Percentiles rank a stretch among this genome's conserved stretches.
Evolutionary conservation across 2,113 vertebrate genomes (phyloP).

Genomic region (Macrotus californicus): DNA sequence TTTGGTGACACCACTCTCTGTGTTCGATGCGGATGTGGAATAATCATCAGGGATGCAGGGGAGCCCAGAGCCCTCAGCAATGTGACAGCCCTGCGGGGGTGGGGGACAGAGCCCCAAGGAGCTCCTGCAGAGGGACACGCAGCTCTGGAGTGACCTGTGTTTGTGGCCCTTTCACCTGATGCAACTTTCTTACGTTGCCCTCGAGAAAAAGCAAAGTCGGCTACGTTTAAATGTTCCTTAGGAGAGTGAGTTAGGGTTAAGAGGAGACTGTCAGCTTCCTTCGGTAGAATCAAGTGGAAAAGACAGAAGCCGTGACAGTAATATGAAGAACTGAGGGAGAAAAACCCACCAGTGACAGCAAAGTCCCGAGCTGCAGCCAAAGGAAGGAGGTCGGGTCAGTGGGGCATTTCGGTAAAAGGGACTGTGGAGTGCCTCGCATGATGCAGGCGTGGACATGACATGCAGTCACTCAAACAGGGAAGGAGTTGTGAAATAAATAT

Average conservation of each 20-base stretch:
- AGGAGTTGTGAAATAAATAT: neutral
- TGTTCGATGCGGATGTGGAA: rapidly evolving
- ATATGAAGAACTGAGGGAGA: neutral
- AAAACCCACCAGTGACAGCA: neutral
- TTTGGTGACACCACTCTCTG: neutral
- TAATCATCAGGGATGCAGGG: rapidly evolving
- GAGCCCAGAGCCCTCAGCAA: neutral
- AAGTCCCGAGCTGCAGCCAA: neutral
- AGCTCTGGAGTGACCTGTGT: neutral
- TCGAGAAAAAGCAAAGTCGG: neutral
- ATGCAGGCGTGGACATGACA: rapidly evolving
- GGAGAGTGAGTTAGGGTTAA: neutral
- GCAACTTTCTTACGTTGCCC: neutral
- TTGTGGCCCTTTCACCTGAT: too few relatives aligned
- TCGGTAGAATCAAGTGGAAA: neutral
- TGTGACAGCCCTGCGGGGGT: rapidly evolving
- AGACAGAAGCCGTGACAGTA: too few relatives aligned
- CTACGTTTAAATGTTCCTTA: neutral
- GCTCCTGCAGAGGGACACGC: too few relatives aligned
- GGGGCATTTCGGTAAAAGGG: rapidly evolving
- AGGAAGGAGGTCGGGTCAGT: neutral
- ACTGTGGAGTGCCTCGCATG: rapidly evolving
- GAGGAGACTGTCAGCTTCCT: neutral
- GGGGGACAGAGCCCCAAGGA: neutral
- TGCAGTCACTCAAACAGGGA: neutral